phyloP scores from a whole-genome alignment of 2,888 invertebrate genomes.

The Drosophila silvestris region DNA sequence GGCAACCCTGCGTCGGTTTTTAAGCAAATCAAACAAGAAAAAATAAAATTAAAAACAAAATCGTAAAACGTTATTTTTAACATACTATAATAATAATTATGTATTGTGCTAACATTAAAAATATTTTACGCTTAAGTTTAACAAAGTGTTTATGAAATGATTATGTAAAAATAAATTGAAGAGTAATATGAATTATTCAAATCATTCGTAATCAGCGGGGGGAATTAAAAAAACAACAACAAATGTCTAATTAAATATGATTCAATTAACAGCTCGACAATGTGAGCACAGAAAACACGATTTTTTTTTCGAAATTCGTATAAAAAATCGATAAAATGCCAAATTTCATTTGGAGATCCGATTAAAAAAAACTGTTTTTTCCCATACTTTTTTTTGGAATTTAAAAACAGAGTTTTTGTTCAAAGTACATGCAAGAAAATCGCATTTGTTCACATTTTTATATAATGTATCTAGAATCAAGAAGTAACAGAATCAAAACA shows the following conservation, averaged over 20 bases:
- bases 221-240: background rate
- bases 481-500: background rate
- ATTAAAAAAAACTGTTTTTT: background rate
- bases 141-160: slow-evolving; percentile 61
- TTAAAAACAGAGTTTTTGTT: background rate
- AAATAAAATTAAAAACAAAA: slow-evolving; percentile 9
- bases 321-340: background rate
- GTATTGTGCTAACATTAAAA: slow-evolving; percentile 61
- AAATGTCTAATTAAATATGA: background rate
- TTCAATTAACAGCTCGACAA: background rate
- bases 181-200: slow-evolving; percentile 20
- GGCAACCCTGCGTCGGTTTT: slow-evolving; percentile 39
- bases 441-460: background rate
- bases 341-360: background rate
- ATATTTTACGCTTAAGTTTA: slow-evolving; percentile 62
- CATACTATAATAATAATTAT: slow-evolving; percentile 42
- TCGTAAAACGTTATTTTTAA: slow-evolving; percentile 56
- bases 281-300: background rate
- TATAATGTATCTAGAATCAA: background rate
- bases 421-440: background rate
- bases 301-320: background rate
- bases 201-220: background rate
- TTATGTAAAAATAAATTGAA: slow-evolving; percentile 58
- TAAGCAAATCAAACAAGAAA: slow-evolving; percentile 45
- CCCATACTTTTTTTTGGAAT: background rate